Percentiles rank a stretch among this genome's conserved stretches.
These are phyloP conservation scores for Hyaena hyaena DNA, from an alignment of 2,113 vertebrate species.

Conservation along the genomic window DNA sequence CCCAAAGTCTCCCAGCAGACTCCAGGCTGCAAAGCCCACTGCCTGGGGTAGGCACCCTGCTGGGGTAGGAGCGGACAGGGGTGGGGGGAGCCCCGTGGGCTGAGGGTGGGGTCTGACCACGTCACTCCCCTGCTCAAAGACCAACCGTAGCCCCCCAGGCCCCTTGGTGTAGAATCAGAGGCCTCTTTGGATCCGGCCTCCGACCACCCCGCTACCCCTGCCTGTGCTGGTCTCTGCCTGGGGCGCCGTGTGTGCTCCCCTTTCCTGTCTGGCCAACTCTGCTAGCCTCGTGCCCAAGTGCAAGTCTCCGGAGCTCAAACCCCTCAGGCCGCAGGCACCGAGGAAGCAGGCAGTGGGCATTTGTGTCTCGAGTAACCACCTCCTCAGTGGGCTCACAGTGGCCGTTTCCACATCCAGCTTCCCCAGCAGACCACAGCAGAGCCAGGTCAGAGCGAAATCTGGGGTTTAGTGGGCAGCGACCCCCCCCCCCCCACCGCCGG, in stretches of 20 bases:
- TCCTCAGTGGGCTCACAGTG: fast-evolving
- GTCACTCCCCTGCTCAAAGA: not conserved
- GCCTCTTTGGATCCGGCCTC: not conserved
- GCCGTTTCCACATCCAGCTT: not conserved
- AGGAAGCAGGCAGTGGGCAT: fast-evolving
- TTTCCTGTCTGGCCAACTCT: not conserved
- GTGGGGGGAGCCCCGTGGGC: fast-evolving
- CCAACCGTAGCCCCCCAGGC: not conserved
- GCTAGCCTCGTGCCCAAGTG: not conserved
- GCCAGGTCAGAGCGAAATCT: not conserved
- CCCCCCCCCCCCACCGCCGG: no score
- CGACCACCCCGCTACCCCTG: fast-evolving
- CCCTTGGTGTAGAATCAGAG: not conserved
- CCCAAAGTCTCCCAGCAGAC: not conserved
- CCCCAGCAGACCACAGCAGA: not conserved
- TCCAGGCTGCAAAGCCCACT: not conserved
- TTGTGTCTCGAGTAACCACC: not conserved
- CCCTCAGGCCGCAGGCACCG: fast-evolving
- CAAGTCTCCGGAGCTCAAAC: not conserved
- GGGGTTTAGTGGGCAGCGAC: not conserved
- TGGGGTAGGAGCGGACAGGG: not conserved
- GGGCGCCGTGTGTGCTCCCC: fast-evolving
- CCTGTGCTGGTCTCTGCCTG: not conserved
- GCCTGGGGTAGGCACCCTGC: not conserved
- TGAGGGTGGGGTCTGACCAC: fast-evolving